These are phyloP conservation scores for Mylabris sibirica DNA, from an alignment of 2,888 invertebrate genomes.

Conservation along the genomic window DNA sequence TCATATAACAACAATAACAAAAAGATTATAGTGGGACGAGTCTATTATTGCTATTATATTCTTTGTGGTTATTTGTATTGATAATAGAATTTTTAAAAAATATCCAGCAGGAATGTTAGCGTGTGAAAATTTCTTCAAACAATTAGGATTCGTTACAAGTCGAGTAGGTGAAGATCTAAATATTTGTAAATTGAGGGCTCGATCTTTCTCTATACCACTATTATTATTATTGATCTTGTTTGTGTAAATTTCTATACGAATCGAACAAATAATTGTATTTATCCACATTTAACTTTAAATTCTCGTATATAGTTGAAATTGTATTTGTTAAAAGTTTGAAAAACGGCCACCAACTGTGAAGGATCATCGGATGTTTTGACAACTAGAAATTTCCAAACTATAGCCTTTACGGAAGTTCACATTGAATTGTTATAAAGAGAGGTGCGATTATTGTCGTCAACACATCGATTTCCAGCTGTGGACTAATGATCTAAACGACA, in stretches of 20 bases:
- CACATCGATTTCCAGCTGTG: conserved; percentile 31
- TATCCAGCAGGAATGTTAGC: neutral
- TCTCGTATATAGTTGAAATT: neutral
- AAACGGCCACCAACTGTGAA: conserved; percentile 26
- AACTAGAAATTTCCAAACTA: conserved; percentile 7
- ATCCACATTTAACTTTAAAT: neutral
- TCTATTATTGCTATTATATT: neutral
- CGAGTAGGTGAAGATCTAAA: no score
- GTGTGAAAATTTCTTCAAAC: neutral
- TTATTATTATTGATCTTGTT: neutral
- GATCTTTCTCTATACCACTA: neutral
- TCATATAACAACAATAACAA: neutral
- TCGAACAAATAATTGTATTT: neutral
- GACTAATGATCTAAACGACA: conserved; percentile 20
- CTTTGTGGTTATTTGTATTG: neutral
- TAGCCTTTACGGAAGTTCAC: neutral
- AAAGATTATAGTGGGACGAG: neutral
- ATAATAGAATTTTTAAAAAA: neutral
- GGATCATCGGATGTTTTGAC: conserved; percentile 38
- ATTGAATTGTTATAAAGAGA: conserved; percentile 20
- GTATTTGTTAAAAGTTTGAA: conserved; percentile 29
- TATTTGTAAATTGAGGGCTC: neutral
- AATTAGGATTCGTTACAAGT: no score
- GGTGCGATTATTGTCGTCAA: conserved; percentile 35
- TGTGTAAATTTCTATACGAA: neutral